phyloP scores from a whole-genome alignment of 2,888 invertebrate species.

The Erebia epiphron region DNA sequence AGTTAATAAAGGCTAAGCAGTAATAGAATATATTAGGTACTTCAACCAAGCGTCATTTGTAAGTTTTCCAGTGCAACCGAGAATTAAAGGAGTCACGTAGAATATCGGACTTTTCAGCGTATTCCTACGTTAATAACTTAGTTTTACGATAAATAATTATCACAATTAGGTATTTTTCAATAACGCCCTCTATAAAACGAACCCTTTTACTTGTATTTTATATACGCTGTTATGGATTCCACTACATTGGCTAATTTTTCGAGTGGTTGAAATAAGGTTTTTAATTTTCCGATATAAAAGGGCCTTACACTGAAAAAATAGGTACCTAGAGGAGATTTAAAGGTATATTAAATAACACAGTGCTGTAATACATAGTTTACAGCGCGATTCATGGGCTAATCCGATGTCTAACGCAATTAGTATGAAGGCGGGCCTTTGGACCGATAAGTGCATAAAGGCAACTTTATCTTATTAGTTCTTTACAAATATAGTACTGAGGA shows the following conservation, averaged over 20 bases:
- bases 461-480: slow-evolving; percentile 44
- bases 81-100: background rate
- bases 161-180: background rate
- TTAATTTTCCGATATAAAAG: background rate
- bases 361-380: slow-evolving; percentile 9
- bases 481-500: slow-evolving; percentile 38
- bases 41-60: slow-evolving; percentile 1
- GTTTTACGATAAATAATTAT: background rate
- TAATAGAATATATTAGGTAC: too few species aligned
- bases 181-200: background rate
- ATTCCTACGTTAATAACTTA: background rate
- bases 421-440: slow-evolving; percentile 58
- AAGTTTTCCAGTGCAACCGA: background rate
- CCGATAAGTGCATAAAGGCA: slow-evolving; percentile 7
- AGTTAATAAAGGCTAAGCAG: slow-evolving; percentile 33
- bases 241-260: too few species aligned
- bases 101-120: background rate
- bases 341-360: slow-evolving; percentile 18
- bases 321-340: background rate
- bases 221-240: background rate
- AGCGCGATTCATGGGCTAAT: slow-evolving; percentile 65
- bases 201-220: background rate
- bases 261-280: too few species aligned
- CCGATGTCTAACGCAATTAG: slow-evolving; percentile 58
- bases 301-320: too few species aligned